Base-by-base conservation (phyloP, 2,113 vertebrate species). In the Otus sunia region DNA sequence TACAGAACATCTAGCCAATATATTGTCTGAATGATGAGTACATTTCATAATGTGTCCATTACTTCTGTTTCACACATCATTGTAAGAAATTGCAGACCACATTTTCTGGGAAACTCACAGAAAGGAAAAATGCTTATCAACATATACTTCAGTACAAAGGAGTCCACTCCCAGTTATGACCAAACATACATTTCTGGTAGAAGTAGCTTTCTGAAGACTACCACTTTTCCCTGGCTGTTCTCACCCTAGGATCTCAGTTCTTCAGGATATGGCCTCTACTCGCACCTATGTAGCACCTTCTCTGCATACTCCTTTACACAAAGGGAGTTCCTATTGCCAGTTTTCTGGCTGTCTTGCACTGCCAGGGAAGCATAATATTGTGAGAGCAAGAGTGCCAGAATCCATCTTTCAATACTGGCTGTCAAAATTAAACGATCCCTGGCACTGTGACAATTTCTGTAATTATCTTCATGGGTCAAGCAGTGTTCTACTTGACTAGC, bases 381-480 rank as follows among this genome's bases (percentile, higher is more conserved):
- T 63, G 52, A 78, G 79, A 68, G 39, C 29, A 63, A 72, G 39
- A 82, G 29, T 86, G 85, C 87, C 93, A 92, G 64, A 60, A 95
- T 52, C 68, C 62, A 74, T 90, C 88, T 94, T 80, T 75, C 80
- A 79, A 86, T 72, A 82, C 14, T 16, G 18, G 41, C 50, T 88
- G 71, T 93, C 87, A 96, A 95, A 95, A 84, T 37, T 26, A 90
- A 94, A 83, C 7, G 5, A 94, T 73, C 74, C 67, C 67, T 77
- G 79, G 95, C 82, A 92, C 77, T 64, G 66, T 32, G 41, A 86
- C 16, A 4, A 71, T 30, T 69, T 77, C 69, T 76, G 58, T 77
- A 47, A 84, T 92, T 84, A 95, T 67, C 79, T 92, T 86, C 76
- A 47, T 69, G 58, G 89, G 86, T 82, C 82, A 90, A 83, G 37